Evolutionary conservation across 2,113 vertebrate genomes (phyloP), one percentile per base, ranked within the genome.

Genomic region (Phoenicopterus ruber): DNA sequence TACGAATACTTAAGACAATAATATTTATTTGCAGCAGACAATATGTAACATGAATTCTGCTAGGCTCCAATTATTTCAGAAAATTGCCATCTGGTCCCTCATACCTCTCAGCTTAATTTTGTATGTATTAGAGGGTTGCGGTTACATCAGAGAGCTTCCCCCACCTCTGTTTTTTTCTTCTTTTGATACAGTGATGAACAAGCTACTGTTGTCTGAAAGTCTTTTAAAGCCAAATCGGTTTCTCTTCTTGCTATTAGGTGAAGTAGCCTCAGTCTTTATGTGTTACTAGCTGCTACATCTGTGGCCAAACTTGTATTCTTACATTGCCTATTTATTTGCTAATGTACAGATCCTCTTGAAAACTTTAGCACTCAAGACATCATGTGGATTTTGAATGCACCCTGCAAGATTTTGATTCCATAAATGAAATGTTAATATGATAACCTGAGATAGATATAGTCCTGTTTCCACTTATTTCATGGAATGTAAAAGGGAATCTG

Each of bases 301-400:
- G 62, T 92, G 61, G 86, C 80, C 49, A 76, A 89, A 86, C n/a
- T 63, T 96, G 49, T 76, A 46, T 94, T 96, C 96, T 97, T 94
- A 97, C 73, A 22, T 50, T 97, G 62, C 91, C 65, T 97, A 40
- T 97, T 93, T 97, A 97, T 97, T 97, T 97, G 92, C 97, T 95
- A 82, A 97, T 92, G 77, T 96, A 95, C 97, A 97, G 97, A 97
- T 97, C 95, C 66, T 96, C 93, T 96, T 97, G 96, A 97, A 95
- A 96, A 97, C 94, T 82, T 97, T 97, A 97, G 90, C 82, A 90
- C 65, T 97, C 97, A 87, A 97, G 97, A 97, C 85, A 94, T 92
- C 96, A 91, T 95, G 85, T 94, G 97, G 96, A 97, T 72, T 96
- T 96, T 95, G 95, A 96, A 95, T 96, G 82, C 87, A 93, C 67